Evolutionary conservation across 2,888 invertebrate species (phyloP).

Genomic region (Abscondita cerata): DNA sequence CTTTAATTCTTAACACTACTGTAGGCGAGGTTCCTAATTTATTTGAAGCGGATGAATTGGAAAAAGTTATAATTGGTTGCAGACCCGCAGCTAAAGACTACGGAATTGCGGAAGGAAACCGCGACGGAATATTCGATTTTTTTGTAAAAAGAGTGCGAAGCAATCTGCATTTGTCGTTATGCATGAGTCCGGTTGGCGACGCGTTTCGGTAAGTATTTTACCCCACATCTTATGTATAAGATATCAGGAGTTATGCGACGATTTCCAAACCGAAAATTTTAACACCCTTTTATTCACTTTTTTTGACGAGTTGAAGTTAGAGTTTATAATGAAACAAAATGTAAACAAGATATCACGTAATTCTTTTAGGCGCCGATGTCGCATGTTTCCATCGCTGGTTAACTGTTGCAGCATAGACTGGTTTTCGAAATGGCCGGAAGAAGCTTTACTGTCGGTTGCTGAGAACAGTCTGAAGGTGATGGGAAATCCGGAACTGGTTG

Average conservation of each 20-base stretch:
- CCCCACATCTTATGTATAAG: no score
- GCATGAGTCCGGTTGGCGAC: conserved; percentile 91
- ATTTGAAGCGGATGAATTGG: conserved; percentile 87
- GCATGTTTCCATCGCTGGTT: conserved; percentile 93
- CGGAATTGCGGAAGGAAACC: conserved; percentile 69
- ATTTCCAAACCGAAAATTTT: no score
- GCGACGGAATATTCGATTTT: conserved; percentile 84
- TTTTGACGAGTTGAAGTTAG: no score
- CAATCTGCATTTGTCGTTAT: conserved; percentile 85
- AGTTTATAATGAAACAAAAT: no score
- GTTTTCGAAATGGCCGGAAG: conserved; percentile 92
- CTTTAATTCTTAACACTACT: no score
- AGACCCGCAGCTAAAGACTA: conserved; percentile 74
- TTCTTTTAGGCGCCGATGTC: conserved; percentile 74
- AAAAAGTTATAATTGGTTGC: conserved; percentile 79
- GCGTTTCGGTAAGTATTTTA: conserved; percentile 70
- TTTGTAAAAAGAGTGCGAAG: conserved; percentile 84
- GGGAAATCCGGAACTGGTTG: conserved; percentile 60
- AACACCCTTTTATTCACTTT: no score
- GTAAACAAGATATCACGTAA: no score
- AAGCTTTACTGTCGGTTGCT: conserved; percentile 85
- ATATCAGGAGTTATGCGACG: no score
- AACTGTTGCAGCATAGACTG: conserved; percentile 96
- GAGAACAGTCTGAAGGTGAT: conserved; percentile 71
- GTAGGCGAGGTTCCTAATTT: conserved; percentile 88